phyloP scores from a whole-genome alignment of 35 echinoderm and acorn worm genomes.

The Anneissia japonica region DNA sequence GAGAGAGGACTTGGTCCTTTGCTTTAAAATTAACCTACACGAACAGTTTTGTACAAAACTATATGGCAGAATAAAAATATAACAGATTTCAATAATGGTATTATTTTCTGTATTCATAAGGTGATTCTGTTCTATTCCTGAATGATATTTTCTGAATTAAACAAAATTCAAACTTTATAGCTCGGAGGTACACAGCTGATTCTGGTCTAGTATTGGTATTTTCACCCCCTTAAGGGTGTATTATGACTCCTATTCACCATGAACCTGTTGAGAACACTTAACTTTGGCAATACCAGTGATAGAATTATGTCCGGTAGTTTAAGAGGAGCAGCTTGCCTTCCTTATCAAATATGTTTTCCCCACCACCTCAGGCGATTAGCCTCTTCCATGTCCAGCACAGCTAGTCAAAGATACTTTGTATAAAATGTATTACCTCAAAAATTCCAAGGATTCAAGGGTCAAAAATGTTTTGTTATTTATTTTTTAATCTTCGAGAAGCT shows the following conservation, averaged over 20 bases:
- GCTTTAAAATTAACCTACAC: too few species aligned
- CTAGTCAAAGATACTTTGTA: background rate
- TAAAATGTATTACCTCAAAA: too few species aligned
- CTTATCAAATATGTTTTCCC: background rate
- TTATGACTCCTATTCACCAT: background rate
- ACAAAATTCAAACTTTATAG: background rate
- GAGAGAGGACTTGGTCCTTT: too few species aligned
- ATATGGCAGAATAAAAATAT: too few species aligned
- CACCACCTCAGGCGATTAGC: background rate
- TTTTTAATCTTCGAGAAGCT: too few species aligned
- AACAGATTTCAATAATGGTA: too few species aligned
- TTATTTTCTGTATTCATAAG: too few species aligned
- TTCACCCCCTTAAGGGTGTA: background rate
- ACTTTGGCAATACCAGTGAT: background rate
- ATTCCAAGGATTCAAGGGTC: too few species aligned
- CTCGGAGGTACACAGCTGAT: background rate
- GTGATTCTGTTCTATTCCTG: too few species aligned
- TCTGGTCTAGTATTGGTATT: background rate
- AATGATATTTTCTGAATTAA: background rate
- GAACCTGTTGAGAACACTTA: background rate
- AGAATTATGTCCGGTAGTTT: background rate
- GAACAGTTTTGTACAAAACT: too few species aligned
- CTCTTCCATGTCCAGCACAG: background rate
- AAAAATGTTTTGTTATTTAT: too few species aligned
- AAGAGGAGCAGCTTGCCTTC: background rate